A percentile compares a stretch with the other conserved stretches of the same genome.
These are phyloP conservation scores for Carollia perspicillata DNA, from an alignment of 2,113 vertebrate genomes.

Conservation along the genomic window DNA sequence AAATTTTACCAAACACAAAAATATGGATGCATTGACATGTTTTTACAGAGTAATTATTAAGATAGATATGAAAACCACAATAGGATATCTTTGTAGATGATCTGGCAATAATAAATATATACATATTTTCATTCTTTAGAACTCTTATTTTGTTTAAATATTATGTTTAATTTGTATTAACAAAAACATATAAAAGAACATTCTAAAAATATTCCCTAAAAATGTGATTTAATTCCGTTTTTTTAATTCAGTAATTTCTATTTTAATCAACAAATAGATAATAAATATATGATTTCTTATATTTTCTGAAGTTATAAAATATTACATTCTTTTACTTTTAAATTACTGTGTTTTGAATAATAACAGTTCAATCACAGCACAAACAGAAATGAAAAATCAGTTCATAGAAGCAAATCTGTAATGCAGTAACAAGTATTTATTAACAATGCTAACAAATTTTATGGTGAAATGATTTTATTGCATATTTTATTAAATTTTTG, in stretches of 20 bases:
- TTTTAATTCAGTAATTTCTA: neutral
- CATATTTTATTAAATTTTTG: neutral
- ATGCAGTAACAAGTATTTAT: neutral
- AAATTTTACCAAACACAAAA: constrained; percentile 7
- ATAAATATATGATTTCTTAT: neutral
- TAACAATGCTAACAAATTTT: constrained; percentile 9
- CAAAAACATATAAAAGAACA: neutral
- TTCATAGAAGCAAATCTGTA: neutral
- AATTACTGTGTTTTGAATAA: neutral
- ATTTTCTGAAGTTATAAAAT: neutral
- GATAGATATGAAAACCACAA: neutral
- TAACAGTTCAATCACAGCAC: neutral
- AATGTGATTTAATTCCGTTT: neutral
- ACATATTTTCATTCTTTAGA: neutral
- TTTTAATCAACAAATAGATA: constrained; percentile 36
- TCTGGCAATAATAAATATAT: neutral
- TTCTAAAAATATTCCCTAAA: neutral
- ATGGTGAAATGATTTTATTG: neutral
- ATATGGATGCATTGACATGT: neutral
- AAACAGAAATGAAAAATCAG: neutral
- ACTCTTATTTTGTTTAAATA: neutral
- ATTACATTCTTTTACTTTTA: constrained; percentile 5
- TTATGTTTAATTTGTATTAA: neutral
- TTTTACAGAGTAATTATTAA: constrained; percentile 16
- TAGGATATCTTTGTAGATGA: neutral